A percentile compares a stretch with the other conserved stretches of the same genome.
phyloP scores from a whole-genome alignment of 2,888 invertebrate genomes.

The Loripinus fragilis region DNA sequence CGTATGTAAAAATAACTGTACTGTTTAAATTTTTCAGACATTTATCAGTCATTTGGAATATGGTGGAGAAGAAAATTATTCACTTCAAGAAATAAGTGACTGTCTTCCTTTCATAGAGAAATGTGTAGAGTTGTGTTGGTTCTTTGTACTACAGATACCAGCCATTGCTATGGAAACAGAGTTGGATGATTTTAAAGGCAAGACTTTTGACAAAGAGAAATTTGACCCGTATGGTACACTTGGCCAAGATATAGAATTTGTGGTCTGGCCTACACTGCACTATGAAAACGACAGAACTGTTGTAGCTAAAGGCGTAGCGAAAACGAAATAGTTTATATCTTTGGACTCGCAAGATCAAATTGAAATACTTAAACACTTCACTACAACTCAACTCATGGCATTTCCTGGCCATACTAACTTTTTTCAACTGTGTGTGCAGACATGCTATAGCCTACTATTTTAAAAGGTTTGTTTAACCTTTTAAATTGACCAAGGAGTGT shows the following conservation, averaged over 20 bases:
- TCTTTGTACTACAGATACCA: conserved; percentile 40
- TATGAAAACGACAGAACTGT: conserved; percentile 26
- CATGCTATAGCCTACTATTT: too few relatives aligned
- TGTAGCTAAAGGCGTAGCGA: conserved; percentile 43
- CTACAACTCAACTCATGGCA: too few relatives aligned
- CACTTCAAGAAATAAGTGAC: conserved; percentile 45
- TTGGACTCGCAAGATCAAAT: too few relatives aligned
- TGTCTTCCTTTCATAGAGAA: conserved; percentile 52
- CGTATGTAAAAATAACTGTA: too few relatives aligned
- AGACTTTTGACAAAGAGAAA: conserved; percentile 41
- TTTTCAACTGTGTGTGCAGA: too few relatives aligned
- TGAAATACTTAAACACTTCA: too few relatives aligned
- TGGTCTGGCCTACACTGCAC: conserved; percentile 50
- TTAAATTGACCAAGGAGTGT: too few relatives aligned
- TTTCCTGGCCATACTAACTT: too few relatives aligned
- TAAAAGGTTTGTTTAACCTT: too few relatives aligned
- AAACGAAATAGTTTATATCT: conserved; percentile 30
- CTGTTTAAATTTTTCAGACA: too few relatives aligned
- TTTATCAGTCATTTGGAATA: conserved; percentile 44
- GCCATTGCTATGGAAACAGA: conserved; percentile 38
- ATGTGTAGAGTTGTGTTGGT: conserved; percentile 54
- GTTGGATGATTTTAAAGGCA: conserved; percentile 27
- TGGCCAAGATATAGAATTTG: conserved; percentile 43
- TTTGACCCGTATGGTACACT: conserved; percentile 40
- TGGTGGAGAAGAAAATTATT: conserved; percentile 30